Evolutionary conservation across 1,140 invertebrate genomes (phyloP), one percentile per base, ranked within the genome.

Genomic region (Papilio dardanus): DNA sequence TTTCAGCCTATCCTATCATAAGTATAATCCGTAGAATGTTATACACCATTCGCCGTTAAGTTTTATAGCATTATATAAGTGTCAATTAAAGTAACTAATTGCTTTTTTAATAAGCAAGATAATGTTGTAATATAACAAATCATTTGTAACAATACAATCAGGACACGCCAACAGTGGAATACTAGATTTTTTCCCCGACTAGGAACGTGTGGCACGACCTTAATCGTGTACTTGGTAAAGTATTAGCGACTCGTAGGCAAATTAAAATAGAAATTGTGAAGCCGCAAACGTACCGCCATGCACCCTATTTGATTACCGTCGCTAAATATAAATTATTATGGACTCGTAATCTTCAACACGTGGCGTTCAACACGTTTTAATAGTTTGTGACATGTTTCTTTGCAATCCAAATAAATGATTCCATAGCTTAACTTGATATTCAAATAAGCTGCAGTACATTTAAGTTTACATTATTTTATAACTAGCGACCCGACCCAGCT

Each of bases 281-380:
- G 78, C 83, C 81, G 80, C 81, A 86, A 87, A 87, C 82, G 84
- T 80, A 77, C 75, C 79, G 82, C 76, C 82, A 81, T 83, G 77
- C 84, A 83, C 79, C 81, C 79, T 79, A 82, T 86, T 84, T 83
- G 78, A 85, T 82, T 84, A 81, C 79, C 80, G 74, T 81, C 80
- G 65, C 77, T 85, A 83, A 83, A 85, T 82, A 83, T 82, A 79
- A 82, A 40, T 67, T 79, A 83, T 84, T 84, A 78, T 76, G 62
- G 65, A 77, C 58, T 62, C 76, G 65, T 79, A 76, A 75, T 75
- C 66, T 71, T 46, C 62, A 19, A 40, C 66, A 68, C 67, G 67
- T 69, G 67, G 31, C 16, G n/a, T n/a, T n/a, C n/a, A n/a, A n/a
- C n/a, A n/a, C n/a, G 14, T 67, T 40, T 69, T 69, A 68, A 42